These are phyloP conservation scores for Odontomachus brunneus DNA, from an alignment of 1,140 invertebrate species.

Conservation along the genomic window DNA sequence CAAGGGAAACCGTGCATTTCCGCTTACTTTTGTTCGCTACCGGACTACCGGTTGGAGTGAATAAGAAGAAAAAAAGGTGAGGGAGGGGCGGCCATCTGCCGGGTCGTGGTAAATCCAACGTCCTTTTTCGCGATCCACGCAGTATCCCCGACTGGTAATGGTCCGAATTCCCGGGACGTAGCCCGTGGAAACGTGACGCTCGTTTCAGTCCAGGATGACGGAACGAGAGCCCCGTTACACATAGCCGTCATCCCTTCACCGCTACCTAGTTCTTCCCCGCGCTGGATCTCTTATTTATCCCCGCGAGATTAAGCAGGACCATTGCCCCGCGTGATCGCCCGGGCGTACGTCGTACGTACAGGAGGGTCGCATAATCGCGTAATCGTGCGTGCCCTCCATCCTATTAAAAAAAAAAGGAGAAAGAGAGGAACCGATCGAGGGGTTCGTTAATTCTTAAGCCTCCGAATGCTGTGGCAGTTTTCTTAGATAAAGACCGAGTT, in stretches of 20 bases:
- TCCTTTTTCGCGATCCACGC: slow-evolving; percentile 30
- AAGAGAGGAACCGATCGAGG: slow-evolving; percentile 10
- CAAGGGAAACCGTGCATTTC: slow-evolving; percentile 36
- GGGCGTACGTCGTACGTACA: slow-evolving; percentile 58
- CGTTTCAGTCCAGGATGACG: slow-evolving; percentile 10
- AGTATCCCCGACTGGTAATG: slow-evolving; percentile 55
- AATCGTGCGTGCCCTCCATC: slow-evolving; percentile 53
- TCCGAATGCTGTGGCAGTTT: neutral
- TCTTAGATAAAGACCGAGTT: slow-evolving; percentile 24
- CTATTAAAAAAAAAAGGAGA: slow-evolving; percentile 73
- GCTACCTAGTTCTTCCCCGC: slow-evolving; percentile 20
- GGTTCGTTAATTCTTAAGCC: slow-evolving; percentile 14
- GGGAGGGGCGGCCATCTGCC: slow-evolving; percentile 47
- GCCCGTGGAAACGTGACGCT: slow-evolving; percentile 46
- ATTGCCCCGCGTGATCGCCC: slow-evolving; percentile 54
- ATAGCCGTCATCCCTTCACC: slow-evolving; percentile 12
- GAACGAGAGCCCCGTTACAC: neutral
- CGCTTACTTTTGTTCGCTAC: slow-evolving; percentile 31
- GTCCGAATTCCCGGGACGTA: slow-evolving; percentile 49
- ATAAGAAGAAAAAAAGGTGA: slow-evolving; percentile 13
- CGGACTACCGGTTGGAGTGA: neutral
- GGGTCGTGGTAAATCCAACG: slow-evolving; percentile 47
- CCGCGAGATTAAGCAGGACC: slow-evolving; percentile 56
- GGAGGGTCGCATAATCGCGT: slow-evolving; percentile 69
- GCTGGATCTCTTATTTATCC: slow-evolving; percentile 60